phyloP scores from a whole-genome alignment of 2,888 invertebrate species.

The Drosophila dives region DNA sequence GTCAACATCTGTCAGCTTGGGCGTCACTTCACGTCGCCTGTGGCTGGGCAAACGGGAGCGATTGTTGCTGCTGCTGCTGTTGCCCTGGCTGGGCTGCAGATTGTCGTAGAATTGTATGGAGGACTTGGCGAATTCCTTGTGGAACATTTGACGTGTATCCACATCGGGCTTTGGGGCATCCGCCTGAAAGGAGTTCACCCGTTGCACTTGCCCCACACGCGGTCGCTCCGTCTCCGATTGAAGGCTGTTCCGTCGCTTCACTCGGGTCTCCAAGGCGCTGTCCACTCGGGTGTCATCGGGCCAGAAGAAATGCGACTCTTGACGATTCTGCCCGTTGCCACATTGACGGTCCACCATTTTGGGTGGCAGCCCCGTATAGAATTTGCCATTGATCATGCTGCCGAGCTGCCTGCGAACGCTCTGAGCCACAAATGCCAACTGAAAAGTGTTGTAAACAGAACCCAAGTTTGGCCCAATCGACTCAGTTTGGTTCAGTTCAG shows the following conservation, averaged over 20 bases:
- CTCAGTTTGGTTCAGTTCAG: constrained; percentile 29
- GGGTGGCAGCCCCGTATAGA: constrained; percentile 84
- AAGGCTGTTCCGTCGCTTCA: constrained; percentile 73
- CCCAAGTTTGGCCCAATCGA: constrained; percentile 37
- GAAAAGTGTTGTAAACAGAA: constrained; percentile 59
- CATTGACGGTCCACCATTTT: constrained; percentile 82
- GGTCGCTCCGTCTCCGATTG: constrained; percentile 62
- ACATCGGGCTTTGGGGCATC: constrained; percentile 47
- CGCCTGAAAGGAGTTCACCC: constrained; percentile 34
- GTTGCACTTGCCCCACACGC: constrained; percentile 9
- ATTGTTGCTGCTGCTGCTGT: constrained; percentile 4
- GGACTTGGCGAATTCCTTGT: constrained; percentile 83
- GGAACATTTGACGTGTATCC: constrained; percentile 82
- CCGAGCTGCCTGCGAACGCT: constrained; percentile 18
- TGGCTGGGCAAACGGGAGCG: constrained; percentile 32
- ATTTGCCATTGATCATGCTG: constrained; percentile 84
- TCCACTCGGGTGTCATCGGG: constrained; percentile 83
- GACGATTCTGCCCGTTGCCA: constrained; percentile 76
- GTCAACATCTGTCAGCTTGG: constrained; percentile 66
- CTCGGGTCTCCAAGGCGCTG: constrained; percentile 73
- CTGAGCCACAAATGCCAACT: constrained; percentile 58
- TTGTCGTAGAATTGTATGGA: constrained; percentile 84
- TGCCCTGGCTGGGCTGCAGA: constrained; percentile 53
- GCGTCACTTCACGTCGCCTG: constrained; percentile 63
- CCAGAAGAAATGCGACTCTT: constrained; percentile 84